Conservation (phyloP, 2,797 vertebrate genomes). For the Lycodopsis pacificus region DNA sequence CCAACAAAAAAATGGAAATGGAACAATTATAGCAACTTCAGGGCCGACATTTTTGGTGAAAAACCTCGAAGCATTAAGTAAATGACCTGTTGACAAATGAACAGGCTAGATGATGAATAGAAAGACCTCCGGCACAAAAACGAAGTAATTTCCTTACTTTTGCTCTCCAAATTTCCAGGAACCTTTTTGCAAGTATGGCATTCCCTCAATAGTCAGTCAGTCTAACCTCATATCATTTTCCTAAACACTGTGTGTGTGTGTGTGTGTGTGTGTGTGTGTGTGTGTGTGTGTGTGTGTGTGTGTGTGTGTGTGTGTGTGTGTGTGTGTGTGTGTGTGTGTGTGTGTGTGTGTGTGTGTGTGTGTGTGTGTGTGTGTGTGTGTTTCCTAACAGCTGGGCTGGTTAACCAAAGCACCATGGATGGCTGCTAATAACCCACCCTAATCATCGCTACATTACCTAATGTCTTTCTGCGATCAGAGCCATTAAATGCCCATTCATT, state of each 20-base stretch:
- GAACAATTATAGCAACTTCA: conserved; percentile 44
- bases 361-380: conserved; percentile 24
- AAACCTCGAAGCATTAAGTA: conserved; percentile 45
- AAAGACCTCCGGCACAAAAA: conserved; percentile 59
- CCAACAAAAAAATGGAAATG: conserved; percentile 13
- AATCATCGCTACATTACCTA: conserved; percentile 79
- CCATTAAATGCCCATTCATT: conserved; percentile 77
- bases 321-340: neutral
- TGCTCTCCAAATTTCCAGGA: conserved; percentile 50
- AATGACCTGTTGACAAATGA: conserved; percentile 62
- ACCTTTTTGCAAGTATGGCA: conserved; percentile 16
- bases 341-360: neutral
- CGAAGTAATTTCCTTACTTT: conserved; percentile 67
- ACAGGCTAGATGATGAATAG: conserved; percentile 66
- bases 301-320: conserved; percentile 36
- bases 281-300: neutral
- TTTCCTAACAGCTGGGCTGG: conserved; percentile 75
- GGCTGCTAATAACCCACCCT: conserved; percentile 82
- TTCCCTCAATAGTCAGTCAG: conserved; percentile 41
- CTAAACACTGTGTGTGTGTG: conserved; percentile 39
- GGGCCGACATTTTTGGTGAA: conserved; percentile 37
- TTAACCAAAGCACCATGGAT: conserved; percentile 76
- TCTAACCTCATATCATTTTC: conserved; percentile 54
- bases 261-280: conserved; percentile 25
- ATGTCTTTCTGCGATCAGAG: conserved; percentile 66